phyloP scores from a whole-genome alignment of 2,888 invertebrate species.

The Cantharis flavilabris region DNA sequence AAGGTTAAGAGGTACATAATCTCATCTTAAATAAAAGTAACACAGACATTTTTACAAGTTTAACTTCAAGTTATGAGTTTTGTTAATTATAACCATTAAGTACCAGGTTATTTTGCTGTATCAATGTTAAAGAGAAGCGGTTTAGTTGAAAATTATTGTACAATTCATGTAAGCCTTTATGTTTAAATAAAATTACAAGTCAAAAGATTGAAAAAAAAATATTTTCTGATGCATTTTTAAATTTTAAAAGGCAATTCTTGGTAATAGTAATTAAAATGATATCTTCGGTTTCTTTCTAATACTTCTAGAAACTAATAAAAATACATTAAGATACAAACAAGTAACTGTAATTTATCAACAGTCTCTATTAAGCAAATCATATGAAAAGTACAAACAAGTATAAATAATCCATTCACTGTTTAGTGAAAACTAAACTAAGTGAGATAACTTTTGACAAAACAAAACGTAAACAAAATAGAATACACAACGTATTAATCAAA shows the following conservation, averaged over 20 bases:
- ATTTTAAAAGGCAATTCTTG: neutral
- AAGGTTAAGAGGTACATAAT: neutral
- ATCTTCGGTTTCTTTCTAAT: neutral
- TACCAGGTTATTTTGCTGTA: neutral
- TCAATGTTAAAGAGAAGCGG: neutral
- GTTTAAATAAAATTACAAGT: neutral
- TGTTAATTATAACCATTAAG: conserved; percentile 6
- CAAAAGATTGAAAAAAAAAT: neutral
- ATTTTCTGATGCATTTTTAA: neutral
- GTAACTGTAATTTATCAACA: neutral
- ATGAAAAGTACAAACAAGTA: neutral
- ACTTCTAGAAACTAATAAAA: neutral
- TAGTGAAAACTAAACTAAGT: neutral
- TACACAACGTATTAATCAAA: neutral
- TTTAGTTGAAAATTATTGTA: neutral
- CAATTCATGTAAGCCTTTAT: neutral
- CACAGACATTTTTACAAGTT: conserved; percentile 11
- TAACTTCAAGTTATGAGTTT: conserved; percentile 8
- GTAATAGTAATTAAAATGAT: conserved; percentile 1
- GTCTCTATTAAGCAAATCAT: neutral
- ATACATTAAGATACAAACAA: neutral
- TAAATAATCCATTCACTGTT: neutral
- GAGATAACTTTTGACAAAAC: neutral
- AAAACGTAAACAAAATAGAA: neutral
- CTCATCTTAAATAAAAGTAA: conserved; percentile 16